These are phyloP conservation scores for Mythimna loreyi DNA, from an alignment of 2,888 invertebrate species.

Conservation along the genomic window DNA sequence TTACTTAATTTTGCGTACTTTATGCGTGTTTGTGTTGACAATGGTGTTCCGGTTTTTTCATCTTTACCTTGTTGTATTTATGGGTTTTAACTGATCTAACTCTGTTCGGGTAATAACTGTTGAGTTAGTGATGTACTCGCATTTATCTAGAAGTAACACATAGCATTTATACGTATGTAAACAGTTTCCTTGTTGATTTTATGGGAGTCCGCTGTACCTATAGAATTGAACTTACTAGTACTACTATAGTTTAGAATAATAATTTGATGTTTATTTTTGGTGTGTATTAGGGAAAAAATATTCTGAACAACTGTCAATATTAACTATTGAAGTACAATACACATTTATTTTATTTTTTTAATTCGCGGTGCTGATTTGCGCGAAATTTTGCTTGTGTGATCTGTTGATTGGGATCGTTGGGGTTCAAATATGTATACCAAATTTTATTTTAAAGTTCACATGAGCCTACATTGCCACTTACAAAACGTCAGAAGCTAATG, in stretches of 20 bases:
- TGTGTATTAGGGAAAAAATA: neutral
- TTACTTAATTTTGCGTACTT: slow-evolving; percentile 29
- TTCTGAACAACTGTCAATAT: neutral
- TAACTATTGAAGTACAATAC: neutral
- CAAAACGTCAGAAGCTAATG: too few species aligned
- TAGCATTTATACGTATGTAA: neutral
- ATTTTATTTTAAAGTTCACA: too few species aligned
- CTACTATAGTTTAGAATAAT: too few species aligned
- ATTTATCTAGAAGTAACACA: neutral
- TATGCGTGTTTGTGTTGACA: slow-evolving; percentile 11
- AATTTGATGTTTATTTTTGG: neutral
- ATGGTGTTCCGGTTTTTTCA: slow-evolving; percentile 10
- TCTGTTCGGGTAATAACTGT: neutral
- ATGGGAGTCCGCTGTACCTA: neutral
- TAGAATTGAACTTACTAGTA: too few species aligned
- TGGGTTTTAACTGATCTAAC: neutral
- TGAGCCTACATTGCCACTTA: too few species aligned
- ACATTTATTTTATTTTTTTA: neutral
- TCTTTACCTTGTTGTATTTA: neutral
- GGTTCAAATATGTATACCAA: too few species aligned
- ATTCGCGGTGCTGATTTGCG: too few species aligned
- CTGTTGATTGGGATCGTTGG: too few species aligned
- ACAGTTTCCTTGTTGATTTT: neutral
- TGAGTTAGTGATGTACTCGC: neutral
- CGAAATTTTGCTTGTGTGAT: too few species aligned